Evolutionary conservation across 2,797 vertebrate genomes (phyloP).

Genomic region (Dryobates pubescens): DNA sequence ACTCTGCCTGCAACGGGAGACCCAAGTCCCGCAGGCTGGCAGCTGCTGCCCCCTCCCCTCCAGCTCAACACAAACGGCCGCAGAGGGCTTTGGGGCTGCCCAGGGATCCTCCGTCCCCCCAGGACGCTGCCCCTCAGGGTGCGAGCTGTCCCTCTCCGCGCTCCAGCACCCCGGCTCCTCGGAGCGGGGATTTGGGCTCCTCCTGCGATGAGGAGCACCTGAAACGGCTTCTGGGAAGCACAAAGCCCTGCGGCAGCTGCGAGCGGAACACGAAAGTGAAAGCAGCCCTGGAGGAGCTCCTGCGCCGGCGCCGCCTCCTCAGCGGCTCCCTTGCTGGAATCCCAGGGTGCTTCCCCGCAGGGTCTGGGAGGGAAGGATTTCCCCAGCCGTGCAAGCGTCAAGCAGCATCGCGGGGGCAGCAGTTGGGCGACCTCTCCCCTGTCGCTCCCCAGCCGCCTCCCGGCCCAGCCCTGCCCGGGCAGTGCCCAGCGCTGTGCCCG

Average conservation of each 20-base stretch:
- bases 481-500: rapidly evolving
- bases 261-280: slow-evolving; percentile 42
- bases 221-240: background rate
- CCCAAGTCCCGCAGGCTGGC: background rate
- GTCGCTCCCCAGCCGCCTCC: background rate
- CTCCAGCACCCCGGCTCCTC: rapidly evolving
- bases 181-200: background rate
- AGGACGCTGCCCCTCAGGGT: rapidly evolving
- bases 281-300: background rate
- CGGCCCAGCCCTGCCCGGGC: background rate
- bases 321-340: background rate
- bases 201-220: rapidly evolving
- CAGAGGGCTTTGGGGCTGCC: rapidly evolving
- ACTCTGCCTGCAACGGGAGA: rapidly evolving
- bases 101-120: rapidly evolving
- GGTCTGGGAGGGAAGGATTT: background rate
- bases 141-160: rapidly evolving
- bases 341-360: background rate
- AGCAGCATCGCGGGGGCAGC: rapidly evolving
- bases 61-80: rapidly evolving
- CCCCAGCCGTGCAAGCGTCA: background rate
- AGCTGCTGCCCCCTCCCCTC: background rate
- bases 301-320: background rate
- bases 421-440: rapidly evolving
- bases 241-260: background rate